A percentile compares a stretch with the other conserved stretches of the same genome.
Evolutionary conservation across 2,113 vertebrate genomes (phyloP).

Genomic region (Eleginops maclovinus): DNA sequence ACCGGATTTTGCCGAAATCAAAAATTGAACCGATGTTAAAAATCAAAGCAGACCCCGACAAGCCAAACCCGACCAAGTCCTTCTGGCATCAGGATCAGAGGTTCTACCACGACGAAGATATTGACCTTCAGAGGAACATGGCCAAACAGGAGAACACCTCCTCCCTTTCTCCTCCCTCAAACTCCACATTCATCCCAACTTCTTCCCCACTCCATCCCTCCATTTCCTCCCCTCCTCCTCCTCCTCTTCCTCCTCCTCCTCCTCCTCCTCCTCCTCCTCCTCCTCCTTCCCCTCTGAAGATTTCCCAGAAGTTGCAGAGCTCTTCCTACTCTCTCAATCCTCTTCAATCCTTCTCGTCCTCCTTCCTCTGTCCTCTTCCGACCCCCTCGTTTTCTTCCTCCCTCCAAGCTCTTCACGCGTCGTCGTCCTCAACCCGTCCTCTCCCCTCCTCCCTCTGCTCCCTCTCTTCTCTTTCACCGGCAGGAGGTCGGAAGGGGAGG

Average conservation of each 20-base stretch:
- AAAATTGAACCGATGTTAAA: not conserved
- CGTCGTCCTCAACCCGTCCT: conserved; percentile 30
- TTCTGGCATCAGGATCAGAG: not conserved
- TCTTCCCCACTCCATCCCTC: not conserved
- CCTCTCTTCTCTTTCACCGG: conserved; percentile 6
- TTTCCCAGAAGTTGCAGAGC: not conserved
- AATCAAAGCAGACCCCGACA: conserved; percentile 58
- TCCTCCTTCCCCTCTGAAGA: not conserved
- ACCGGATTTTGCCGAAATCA: not conserved
- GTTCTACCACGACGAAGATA: not conserved
- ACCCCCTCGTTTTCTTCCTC: conserved; percentile 14
- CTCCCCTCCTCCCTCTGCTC: conserved; percentile 48
- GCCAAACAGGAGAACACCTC: conserved; percentile 62
- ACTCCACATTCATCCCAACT: not conserved
- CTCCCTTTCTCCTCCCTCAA: conserved; percentile 35
- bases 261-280: not conserved
- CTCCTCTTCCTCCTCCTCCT: not conserved
- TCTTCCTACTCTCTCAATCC: conserved; percentile 16
- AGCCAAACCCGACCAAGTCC: not conserved
- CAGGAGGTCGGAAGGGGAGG: conserved; percentile 87
- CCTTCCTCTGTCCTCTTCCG: conserved; percentile 32
- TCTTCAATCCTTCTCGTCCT: conserved; percentile 42
- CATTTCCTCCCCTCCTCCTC: not conserved
- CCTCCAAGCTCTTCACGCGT: not conserved
- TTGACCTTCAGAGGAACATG: not conserved